These are phyloP conservation scores for Toxonevra muliebris DNA, from an alignment of 2,888 invertebrate genomes.

Conservation along the genomic window DNA sequence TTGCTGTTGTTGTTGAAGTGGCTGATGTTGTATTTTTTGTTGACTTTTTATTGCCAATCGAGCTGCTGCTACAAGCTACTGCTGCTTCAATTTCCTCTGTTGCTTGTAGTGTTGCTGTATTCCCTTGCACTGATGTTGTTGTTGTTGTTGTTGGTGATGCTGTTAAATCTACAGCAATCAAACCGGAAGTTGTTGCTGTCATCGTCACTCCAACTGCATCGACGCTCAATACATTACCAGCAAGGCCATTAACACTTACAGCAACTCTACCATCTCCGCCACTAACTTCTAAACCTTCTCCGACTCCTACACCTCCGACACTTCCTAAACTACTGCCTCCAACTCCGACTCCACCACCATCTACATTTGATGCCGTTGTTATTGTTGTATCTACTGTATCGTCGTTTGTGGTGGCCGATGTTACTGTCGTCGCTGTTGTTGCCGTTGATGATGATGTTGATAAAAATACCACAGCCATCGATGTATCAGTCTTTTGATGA, in stretches of 20 bases:
- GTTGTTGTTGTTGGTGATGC: conserved; percentile 28
- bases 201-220: conserved; percentile 14
- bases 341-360: background rate
- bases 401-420: conserved; percentile 30
- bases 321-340: too few relatives aligned
- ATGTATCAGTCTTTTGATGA: conserved; percentile 47
- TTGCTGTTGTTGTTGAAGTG: conserved; percentile 37
- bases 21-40: conserved; percentile 13
- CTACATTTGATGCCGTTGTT: conserved; percentile 4
- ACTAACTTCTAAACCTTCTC: too few relatives aligned
- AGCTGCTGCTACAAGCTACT: conserved; percentile 1
- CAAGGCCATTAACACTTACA: too few relatives aligned
- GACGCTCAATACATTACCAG: too few relatives aligned
- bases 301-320: too few relatives aligned
- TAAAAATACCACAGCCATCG: conserved; percentile 24
- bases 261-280: too few relatives aligned
- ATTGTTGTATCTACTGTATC: background rate
- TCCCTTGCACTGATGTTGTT: conserved; percentile 25
- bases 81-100: conserved; percentile 18
- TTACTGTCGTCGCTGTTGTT: conserved; percentile 32
- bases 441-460: conserved; percentile 38
- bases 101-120: conserved; percentile 3
- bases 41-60: conserved; percentile 1
- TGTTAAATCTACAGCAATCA: background rate
- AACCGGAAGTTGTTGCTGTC: conserved; percentile 9